These are phyloP conservation scores for Lithobates sylvaticus DNA, from an alignment of 2,797 vertebrate genomes.

Conservation along the genomic window DNA sequence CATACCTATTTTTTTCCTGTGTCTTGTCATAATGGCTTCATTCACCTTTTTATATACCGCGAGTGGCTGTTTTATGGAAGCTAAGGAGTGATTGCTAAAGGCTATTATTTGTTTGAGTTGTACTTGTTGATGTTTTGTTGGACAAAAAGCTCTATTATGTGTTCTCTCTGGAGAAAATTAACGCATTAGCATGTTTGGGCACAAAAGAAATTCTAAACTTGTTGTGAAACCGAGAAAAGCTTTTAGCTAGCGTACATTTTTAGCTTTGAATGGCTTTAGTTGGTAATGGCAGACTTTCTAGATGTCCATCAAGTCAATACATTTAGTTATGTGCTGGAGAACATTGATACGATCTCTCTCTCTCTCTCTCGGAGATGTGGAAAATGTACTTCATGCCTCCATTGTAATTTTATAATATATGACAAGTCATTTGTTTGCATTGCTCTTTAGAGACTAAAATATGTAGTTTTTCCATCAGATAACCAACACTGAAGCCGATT, in stretches of 20 bases:
- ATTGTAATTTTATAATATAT: not conserved
- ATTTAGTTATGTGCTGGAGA: constrained; percentile 5
- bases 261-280: not conserved
- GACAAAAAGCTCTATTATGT: not conserved
- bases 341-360: not conserved
- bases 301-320: constrained; percentile 9
- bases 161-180: constrained; percentile 3
- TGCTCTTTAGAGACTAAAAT: not conserved
- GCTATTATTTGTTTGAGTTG: not conserved
- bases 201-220: not conserved
- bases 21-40: constrained; percentile 14
- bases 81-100: not conserved
- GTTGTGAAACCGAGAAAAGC: not conserved
- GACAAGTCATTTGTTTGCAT: not conserved
- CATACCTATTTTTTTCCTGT: not conserved
- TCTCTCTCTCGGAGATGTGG: not conserved
- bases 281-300: constrained; percentile 4
- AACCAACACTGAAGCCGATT: not conserved
- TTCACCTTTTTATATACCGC: constrained; percentile 14
- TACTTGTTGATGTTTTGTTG: not conserved
- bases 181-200: not conserved
- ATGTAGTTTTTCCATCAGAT: not conserved
- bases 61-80: not conserved
- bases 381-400: not conserved
- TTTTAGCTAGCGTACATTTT: constrained; percentile 25